Percentiles rank a stretch among this genome's conserved stretches.
These are phyloP conservation scores for Ophion obscuratus DNA, from an alignment of 2,888 invertebrate species.

Conservation along the genomic window DNA sequence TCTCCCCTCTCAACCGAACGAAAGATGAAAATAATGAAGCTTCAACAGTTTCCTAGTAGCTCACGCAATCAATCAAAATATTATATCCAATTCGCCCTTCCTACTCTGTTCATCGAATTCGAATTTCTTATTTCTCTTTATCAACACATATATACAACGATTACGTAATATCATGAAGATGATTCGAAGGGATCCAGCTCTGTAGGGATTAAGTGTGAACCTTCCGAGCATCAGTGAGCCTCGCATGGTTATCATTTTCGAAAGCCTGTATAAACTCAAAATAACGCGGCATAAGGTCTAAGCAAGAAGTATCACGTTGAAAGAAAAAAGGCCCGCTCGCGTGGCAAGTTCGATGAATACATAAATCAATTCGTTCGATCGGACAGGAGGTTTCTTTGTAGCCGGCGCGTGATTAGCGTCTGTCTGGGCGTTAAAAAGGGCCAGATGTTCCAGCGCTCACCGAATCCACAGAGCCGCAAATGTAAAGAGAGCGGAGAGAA, in stretches of 20 bases:
- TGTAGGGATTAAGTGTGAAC: slow-evolving; percentile 56
- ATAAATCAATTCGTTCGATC: slow-evolving; percentile 70
- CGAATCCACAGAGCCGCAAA: slow-evolving; percentile 47
- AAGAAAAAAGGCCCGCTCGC: slow-evolving; percentile 21
- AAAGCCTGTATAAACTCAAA: slow-evolving; percentile 8
- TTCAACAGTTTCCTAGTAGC: slow-evolving; percentile 50
- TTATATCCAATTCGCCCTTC: slow-evolving; percentile 56
- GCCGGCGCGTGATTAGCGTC: slow-evolving; percentile 70
- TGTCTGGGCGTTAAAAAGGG: slow-evolving; percentile 69
- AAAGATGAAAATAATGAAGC: not conserved
- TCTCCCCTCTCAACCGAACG: not conserved
- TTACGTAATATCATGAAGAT: slow-evolving; percentile 51
- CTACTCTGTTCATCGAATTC: slow-evolving; percentile 40
- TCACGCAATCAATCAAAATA: slow-evolving; percentile 56
- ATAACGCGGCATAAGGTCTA: slow-evolving; percentile 45
- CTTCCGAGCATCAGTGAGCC: slow-evolving; percentile 57
- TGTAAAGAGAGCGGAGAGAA: slow-evolving; percentile 25
- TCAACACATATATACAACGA: slow-evolving; percentile 17
- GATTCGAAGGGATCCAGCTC: slow-evolving; percentile 54
- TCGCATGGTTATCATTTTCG: slow-evolving; percentile 43
- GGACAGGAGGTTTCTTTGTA: slow-evolving; percentile 64
- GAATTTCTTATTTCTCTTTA: too few relatives aligned
- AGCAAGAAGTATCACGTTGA: slow-evolving; percentile 42
- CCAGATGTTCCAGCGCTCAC: slow-evolving; percentile 67
- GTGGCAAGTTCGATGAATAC: slow-evolving; percentile 68